Percentiles rank a stretch among this genome's conserved stretches.
Conservation (phyloP, 2,113 vertebrate species). For the Pyrgilauda ruficollis region DNA sequence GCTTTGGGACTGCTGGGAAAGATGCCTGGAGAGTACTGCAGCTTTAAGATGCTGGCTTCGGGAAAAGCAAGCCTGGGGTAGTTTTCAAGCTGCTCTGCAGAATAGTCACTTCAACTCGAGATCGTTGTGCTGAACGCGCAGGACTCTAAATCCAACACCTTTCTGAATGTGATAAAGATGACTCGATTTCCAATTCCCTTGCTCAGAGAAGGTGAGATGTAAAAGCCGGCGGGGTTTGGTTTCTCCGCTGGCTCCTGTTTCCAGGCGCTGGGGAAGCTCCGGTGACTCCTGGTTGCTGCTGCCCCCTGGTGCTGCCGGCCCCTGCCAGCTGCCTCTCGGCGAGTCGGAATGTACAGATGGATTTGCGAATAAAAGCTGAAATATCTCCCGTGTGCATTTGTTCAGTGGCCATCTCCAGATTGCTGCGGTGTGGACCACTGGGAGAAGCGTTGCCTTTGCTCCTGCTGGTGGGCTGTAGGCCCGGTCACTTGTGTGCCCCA, state of each 20-base stretch:
- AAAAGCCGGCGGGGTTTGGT: constrained; percentile 1
- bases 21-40: constrained; percentile 48
- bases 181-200: not conserved
- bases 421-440: fast-evolving
- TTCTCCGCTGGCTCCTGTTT: constrained; percentile 22
- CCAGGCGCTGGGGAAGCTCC: not conserved
- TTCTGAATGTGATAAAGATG: constrained; percentile 17
- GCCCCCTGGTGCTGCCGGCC: constrained; percentile 45
- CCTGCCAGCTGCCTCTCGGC: not conserved
- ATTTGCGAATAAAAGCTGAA: constrained; percentile 54
- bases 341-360: constrained; percentile 12
- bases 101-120: not conserved
- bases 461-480: not conserved
- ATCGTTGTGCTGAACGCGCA: not conserved
- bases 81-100: not conserved
- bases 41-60: constrained; percentile 53
- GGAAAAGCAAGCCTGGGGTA: not conserved
- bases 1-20: constrained; percentile 48
- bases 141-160: constrained; percentile 20
- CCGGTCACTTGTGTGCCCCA: fast-evolving
- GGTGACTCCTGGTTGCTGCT: constrained; percentile 7
- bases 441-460: not conserved
- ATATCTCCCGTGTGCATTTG: not conserved
- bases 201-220: not conserved
- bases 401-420: not conserved